A percentile compares a stretch with the other conserved stretches of the same genome.
These are phyloP conservation scores for Beris morrisii DNA, from an alignment of 2,888 invertebrate genomes.

Conservation along the genomic window DNA sequence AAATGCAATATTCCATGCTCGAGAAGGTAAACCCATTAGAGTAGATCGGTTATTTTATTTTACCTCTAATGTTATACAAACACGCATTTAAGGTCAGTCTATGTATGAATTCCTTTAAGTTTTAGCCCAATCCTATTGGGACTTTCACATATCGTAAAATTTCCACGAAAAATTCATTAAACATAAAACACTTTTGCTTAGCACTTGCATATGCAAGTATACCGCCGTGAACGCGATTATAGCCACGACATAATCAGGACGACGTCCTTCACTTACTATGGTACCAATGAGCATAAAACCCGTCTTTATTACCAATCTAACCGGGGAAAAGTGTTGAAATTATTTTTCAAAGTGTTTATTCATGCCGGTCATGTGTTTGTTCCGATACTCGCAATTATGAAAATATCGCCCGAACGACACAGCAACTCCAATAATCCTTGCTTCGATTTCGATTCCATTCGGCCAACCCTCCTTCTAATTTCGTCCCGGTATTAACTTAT, in stretches of 20 bases:
- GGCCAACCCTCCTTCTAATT: constrained; percentile 2
- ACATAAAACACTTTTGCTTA: no score
- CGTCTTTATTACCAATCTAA: constrained; percentile 19
- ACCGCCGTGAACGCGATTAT: no score
- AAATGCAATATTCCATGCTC: no score
- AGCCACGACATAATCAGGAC: not conserved
- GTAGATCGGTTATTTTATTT: no score
- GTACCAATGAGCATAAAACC: constrained; percentile 5
- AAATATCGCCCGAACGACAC: constrained; percentile 16
- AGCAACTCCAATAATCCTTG: constrained; percentile 19
- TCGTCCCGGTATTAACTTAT: not conserved
- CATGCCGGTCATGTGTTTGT: constrained; percentile 29
- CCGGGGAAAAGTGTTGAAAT: constrained; percentile 14
- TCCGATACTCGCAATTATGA: constrained; percentile 10
- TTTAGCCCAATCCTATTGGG: no score
- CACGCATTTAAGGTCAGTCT: no score
- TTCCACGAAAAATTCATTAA: no score
- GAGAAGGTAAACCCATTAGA: no score
- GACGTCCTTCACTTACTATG: not conserved
- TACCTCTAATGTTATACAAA: no score
- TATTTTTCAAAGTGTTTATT: constrained; percentile 21
- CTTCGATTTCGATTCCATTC: not conserved
- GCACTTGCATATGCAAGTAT: no score
- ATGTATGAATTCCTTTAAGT: no score
- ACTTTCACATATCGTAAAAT: no score